These are phyloP conservation scores for Acleris sparsana DNA, from an alignment of 2,888 invertebrate genomes.

Conservation along the genomic window DNA sequence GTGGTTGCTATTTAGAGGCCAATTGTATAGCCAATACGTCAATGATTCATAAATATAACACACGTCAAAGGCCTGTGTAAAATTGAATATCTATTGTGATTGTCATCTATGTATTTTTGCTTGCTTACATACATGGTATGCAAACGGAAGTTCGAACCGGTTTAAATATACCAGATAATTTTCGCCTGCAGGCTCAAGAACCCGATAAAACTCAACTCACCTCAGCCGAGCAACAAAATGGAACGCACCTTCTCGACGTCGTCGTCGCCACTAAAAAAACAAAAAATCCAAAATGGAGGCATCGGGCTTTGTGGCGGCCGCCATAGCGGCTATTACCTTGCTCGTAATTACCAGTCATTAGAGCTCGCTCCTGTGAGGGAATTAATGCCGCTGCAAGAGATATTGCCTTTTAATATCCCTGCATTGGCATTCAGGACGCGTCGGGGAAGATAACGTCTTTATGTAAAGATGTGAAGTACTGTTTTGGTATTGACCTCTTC, in stretches of 20 bases:
- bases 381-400: constrained; percentile 54
- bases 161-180: too few species aligned
- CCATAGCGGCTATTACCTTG: constrained; percentile 72
- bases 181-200: too few species aligned
- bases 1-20: too few species aligned
- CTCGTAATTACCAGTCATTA: constrained; percentile 80
- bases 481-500: constrained; percentile 18
- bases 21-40: too few species aligned
- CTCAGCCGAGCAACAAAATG: constrained; percentile 48
- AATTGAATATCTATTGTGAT: too few species aligned
- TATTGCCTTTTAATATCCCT: constrained; percentile 74
- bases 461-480: constrained; percentile 32
- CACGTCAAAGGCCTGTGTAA: too few species aligned
- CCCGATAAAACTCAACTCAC: too few species aligned
- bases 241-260: constrained; percentile 53
- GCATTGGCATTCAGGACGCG: constrained; percentile 49
- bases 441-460: constrained; percentile 32
- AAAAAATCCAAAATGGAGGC: constrained; percentile 67
- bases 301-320: constrained; percentile 72
- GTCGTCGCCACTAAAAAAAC: constrained; percentile 55
- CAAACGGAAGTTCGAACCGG: too few species aligned
- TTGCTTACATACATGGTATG: too few species aligned
- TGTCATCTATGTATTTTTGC: too few species aligned
- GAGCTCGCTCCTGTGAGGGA: constrained; percentile 62
- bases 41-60: too few species aligned